These are phyloP conservation scores for Hydrolagus affinis DNA, from an alignment of 2,113 vertebrate genomes.

Conservation along the genomic window DNA sequence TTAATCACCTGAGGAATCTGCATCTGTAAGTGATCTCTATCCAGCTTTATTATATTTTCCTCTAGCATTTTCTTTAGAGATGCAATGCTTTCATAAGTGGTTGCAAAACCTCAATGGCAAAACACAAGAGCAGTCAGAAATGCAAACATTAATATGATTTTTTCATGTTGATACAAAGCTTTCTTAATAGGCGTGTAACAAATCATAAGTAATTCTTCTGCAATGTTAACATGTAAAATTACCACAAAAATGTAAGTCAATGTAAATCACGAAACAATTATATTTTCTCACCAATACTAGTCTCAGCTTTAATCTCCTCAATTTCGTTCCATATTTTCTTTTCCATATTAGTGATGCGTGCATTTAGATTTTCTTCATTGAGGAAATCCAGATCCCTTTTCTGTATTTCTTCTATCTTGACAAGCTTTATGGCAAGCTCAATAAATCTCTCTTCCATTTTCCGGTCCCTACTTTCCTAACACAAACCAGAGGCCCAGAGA, in stretches of 20 bases:
- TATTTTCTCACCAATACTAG: conserved; percentile 56
- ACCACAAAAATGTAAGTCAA: neutral
- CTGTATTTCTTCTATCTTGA: conserved; percentile 59
- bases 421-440: conserved; percentile 60
- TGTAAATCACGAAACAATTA: neutral
- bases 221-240: neutral
- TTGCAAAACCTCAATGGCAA: conserved; percentile 55
- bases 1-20: conserved; percentile 54
- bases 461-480: conserved; percentile 55
- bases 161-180: neutral
- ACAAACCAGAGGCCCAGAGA: neutral
- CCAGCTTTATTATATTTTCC: conserved; percentile 58
- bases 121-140: neutral
- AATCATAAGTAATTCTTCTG: neutral
- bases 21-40: conserved; percentile 62
- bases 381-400: conserved; percentile 47
- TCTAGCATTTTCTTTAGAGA: conserved; percentile 64
- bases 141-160: neutral
- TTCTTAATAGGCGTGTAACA: neutral
- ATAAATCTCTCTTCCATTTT: conserved; percentile 54
- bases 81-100: conserved; percentile 66
- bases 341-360: conserved; percentile 55
- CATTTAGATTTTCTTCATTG: conserved; percentile 54
- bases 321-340: conserved; percentile 54
- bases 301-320: conserved; percentile 61